Conservation (phyloP, 2,113 vertebrate genomes). For the Istiophorus platypterus region DNA sequence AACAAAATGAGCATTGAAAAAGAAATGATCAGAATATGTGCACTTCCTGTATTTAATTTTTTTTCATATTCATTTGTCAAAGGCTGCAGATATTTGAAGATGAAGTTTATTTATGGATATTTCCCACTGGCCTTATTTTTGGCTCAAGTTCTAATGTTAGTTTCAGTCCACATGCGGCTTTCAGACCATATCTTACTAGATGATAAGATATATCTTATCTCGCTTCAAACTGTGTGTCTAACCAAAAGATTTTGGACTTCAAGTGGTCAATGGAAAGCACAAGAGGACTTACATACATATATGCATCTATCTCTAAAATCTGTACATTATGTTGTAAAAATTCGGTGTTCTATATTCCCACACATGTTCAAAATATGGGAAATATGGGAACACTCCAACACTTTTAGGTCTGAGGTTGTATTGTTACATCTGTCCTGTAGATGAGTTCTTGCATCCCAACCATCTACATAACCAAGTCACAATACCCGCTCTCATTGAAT, state of each 20-base stretch:
- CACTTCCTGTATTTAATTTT: background rate
- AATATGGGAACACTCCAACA: background rate
- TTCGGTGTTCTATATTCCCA: background rate
- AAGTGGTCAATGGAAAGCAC: background rate
- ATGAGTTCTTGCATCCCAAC: slow-evolving; percentile 2
- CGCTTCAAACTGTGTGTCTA: background rate
- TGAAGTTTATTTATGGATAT: slow-evolving; percentile 36
- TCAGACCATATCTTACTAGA: background rate
- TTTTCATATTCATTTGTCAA: slow-evolving; percentile 28
- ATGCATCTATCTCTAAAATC: background rate
- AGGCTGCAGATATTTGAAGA: slow-evolving; percentile 38
- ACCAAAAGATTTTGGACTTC: slow-evolving; percentile 9
- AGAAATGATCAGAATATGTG: slow-evolving; percentile 25
- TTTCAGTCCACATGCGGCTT: slow-evolving; percentile 9
- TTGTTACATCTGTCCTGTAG: slow-evolving; percentile 9
- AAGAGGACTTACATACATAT: background rate
- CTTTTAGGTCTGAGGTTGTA: background rate
- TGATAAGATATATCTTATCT: too few relatives aligned
- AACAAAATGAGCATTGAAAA: slow-evolving; percentile 3
- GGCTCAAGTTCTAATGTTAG: background rate
- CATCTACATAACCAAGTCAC: slow-evolving; percentile 22
- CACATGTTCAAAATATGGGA: background rate
- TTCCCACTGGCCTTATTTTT: slow-evolving; percentile 19
- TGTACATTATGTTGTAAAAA: background rate
- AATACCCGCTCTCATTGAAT: slow-evolving; percentile 18